Percentiles rank a stretch among this genome's conserved stretches.
phyloP scores from a whole-genome alignment of 2,113 vertebrate genomes.

The Phylloscopus trochiloides region DNA sequence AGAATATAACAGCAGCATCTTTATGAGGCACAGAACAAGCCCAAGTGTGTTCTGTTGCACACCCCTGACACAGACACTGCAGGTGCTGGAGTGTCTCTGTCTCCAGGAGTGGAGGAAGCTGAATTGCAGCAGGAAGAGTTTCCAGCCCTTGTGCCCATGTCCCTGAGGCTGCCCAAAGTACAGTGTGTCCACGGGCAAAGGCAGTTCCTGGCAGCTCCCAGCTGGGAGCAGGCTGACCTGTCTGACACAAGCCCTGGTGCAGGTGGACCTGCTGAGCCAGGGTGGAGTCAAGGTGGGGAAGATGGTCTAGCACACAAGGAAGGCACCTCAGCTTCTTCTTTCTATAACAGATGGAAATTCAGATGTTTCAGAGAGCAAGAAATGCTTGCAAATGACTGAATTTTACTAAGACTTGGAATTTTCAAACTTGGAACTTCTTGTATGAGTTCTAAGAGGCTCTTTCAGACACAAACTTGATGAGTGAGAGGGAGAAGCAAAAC shows the following conservation, averaged over 20 bases:
- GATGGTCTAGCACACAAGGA: not conserved
- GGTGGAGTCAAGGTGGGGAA: not conserved
- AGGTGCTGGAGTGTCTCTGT: not conserved
- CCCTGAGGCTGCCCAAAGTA: not conserved
- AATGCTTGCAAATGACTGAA: not conserved
- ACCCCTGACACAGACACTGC: not conserved
- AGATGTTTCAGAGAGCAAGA: not conserved
- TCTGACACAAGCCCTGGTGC: not conserved
- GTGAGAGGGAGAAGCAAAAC: not conserved
- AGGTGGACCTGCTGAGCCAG: not conserved
- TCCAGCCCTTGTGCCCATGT: not conserved
- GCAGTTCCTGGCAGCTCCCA: not conserved
- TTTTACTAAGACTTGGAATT: not conserved
- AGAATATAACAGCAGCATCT: not conserved
- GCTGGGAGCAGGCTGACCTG: fast-evolving
- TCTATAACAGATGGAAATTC: not conserved
- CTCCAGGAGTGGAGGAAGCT: not conserved
- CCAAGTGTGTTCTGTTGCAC: fast-evolving
- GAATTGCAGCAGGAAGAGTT: not conserved
- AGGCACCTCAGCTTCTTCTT: not conserved
- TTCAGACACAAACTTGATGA: not conserved
- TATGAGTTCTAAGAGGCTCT: not conserved
- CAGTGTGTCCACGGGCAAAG: fast-evolving
- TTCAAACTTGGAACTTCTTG: not conserved
- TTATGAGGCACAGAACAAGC: not conserved